These are phyloP conservation scores for Microcebus lehilahytsara DNA, from an alignment of 2,113 vertebrate genomes.

Conservation along the genomic window DNA sequence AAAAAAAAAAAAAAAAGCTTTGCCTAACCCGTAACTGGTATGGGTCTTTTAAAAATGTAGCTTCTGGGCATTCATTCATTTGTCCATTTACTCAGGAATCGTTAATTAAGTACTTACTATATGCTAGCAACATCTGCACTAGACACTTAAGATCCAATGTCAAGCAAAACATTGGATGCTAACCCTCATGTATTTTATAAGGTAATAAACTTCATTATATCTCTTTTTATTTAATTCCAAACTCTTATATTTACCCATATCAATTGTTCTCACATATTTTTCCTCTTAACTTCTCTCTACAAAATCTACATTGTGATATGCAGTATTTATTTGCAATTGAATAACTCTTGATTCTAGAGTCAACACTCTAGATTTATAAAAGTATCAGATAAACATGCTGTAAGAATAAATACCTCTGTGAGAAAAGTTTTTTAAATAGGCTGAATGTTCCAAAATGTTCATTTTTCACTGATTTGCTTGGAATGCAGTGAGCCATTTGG, in stretches of 20 bases:
- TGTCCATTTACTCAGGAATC: not conserved
- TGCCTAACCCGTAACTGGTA: not conserved
- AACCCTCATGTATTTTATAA: not conserved
- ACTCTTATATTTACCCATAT: not conserved
- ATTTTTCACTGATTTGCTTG: not conserved
- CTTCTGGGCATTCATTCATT: not conserved
- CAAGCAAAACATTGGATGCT: not conserved
- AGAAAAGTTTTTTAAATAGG: not conserved
- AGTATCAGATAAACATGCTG: not conserved
- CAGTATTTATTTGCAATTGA: not conserved
- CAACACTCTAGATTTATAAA: not conserved
- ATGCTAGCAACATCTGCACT: not conserved
- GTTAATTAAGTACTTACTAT: not conserved
- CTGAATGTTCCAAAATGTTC: not conserved
- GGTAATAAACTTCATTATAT: not conserved
- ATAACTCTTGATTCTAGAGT: not conserved
- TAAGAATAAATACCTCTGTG: not conserved
- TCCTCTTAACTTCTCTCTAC: not conserved
- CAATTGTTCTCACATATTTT: not conserved
- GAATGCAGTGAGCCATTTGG: not conserved
- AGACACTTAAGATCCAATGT: not conserved
- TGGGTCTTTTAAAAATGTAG: not conserved
- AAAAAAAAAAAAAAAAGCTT: not conserved
- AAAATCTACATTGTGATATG: not conserved
- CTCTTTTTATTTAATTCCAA: not conserved